A percentile compares a stretch with the other conserved stretches of the same genome.
phyloP scores from a whole-genome alignment of 2,888 invertebrate species.

The Athalia circularis region DNA sequence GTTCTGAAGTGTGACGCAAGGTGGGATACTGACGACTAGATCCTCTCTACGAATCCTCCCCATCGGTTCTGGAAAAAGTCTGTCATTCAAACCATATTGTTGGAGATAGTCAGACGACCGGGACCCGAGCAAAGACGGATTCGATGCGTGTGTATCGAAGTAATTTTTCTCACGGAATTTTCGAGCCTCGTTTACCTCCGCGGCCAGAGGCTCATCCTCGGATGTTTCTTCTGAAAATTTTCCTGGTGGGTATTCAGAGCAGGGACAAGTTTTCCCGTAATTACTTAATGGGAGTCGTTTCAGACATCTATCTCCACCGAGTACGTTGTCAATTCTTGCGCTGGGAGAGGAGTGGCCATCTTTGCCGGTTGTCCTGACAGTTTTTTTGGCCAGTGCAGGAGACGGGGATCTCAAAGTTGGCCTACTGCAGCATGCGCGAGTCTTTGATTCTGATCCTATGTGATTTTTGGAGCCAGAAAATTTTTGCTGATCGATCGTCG shows the following conservation, averaged over 20 bases:
- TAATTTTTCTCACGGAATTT: conserved; percentile 78
- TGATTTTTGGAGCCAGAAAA: neutral
- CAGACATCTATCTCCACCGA: conserved; percentile 15
- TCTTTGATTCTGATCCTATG: neutral
- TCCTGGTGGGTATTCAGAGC: neutral
- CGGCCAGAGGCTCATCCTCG: conserved; percentile 42
- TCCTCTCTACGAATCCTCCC: conserved; percentile 60
- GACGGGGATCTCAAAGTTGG: neutral
- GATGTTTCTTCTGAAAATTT: conserved; percentile 3
- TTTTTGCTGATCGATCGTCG: conserved; percentile 2
- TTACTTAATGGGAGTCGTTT: neutral
- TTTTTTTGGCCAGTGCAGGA: neutral
- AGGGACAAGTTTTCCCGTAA: conserved; percentile 2
- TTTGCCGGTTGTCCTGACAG: neutral
- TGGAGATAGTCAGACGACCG: conserved; percentile 74
- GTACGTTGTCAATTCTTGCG: neutral
- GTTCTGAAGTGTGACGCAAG: conserved; percentile 59
- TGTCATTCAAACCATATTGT: conserved; percentile 77
- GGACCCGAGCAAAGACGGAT: conserved; percentile 57
- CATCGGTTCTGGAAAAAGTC: conserved; percentile 77
- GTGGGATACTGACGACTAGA: conserved; percentile 62
- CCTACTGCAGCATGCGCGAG: neutral
- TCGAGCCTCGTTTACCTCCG: conserved; percentile 59
- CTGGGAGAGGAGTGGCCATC: neutral
- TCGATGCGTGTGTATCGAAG: conserved; percentile 79